Evolutionary conservation across 2,797 vertebrate species (phyloP), one percentile per base, ranked within the genome.

Genomic region (Gobio occitaniae): DNA sequence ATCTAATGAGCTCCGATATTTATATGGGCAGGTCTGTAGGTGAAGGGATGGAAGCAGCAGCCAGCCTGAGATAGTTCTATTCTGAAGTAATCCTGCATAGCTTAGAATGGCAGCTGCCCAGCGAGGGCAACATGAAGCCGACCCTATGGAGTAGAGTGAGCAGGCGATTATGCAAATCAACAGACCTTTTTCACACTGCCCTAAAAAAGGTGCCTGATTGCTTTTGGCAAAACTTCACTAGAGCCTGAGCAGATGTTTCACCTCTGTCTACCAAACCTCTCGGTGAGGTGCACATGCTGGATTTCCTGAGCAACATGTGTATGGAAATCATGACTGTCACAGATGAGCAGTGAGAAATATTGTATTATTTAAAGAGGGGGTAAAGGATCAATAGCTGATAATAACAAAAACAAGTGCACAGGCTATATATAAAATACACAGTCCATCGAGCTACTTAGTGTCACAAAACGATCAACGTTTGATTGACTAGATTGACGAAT

Each of bases 131-230:
- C 87, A 89, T 83, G 75, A 87, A 88, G 87, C 88, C 83, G 86
- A 91, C 91, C 84, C 56, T 66, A 79, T 4, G 11, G 84, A 87
- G 88, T 87, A 83, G 88, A 76, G 89, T 86, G 88, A 88, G 92
- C 91, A 89, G 91, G 84, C 90, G 89, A 94, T 94, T 94, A 94
- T 94, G 93, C 90, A 94, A 94, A 95, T 94, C 91, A 93, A 90
- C 80, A 71, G 80, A 86, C 88, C 89, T 88, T 88, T 91, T 90
- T 91, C 88, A 91, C 89, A 92, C 86, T 88, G 90, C 92, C 92
- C 94, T 94, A 94, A 93, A 94, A 93, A 90, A 93, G 88, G 87
- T 91, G 90, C 89, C 91, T 94, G 93, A 94, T 94, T 94, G 91
- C 93, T 94, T 93, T 93, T 92, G 91, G 91, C 92, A 90, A 94